A percentile compares a stretch with the other conserved stretches of the same genome.
Conservation (phyloP, 2,888 invertebrate species). For the Caenorhabditis virilis region DNA sequence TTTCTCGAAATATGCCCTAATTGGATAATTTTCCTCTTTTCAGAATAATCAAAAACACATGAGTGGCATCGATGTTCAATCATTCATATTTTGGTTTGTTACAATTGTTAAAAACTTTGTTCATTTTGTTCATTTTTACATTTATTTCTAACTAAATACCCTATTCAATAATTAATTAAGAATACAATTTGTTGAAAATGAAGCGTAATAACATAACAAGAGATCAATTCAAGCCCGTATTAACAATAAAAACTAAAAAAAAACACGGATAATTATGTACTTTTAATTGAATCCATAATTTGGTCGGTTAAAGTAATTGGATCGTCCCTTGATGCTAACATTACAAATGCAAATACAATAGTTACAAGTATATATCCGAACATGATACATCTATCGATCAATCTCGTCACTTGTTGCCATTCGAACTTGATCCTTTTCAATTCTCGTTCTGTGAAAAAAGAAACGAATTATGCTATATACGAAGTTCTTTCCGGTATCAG, state of each 20-base stretch:
- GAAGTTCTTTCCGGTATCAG: neutral
- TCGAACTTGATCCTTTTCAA: constrained; percentile 60
- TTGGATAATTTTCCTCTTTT: no score
- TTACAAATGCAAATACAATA: constrained; percentile 53
- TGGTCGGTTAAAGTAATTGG: constrained; percentile 55
- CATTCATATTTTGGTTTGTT: no score
- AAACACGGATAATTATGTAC: constrained; percentile 15
- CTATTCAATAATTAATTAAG: no score
- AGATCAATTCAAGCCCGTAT: no score
- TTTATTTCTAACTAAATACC: no score
- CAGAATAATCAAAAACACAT: no score
- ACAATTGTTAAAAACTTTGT: no score
- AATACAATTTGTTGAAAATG: no score
- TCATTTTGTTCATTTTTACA: no score
- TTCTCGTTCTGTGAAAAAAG: constrained; percentile 51
- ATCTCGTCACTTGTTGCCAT: constrained; percentile 64
- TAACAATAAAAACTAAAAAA: constrained; percentile 3
- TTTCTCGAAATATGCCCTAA: no score
- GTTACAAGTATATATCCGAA: constrained; percentile 58
- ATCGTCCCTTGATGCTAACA: constrained; percentile 55
- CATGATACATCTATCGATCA: constrained; percentile 64
- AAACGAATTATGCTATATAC: neutral
- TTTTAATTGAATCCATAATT: constrained; percentile 56
- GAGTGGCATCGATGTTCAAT: no score
- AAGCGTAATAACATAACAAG: no score